These are phyloP conservation scores for Misgurnus mizolepis DNA, from an alignment of 2,113 vertebrate species.

Conservation along the genomic window DNA sequence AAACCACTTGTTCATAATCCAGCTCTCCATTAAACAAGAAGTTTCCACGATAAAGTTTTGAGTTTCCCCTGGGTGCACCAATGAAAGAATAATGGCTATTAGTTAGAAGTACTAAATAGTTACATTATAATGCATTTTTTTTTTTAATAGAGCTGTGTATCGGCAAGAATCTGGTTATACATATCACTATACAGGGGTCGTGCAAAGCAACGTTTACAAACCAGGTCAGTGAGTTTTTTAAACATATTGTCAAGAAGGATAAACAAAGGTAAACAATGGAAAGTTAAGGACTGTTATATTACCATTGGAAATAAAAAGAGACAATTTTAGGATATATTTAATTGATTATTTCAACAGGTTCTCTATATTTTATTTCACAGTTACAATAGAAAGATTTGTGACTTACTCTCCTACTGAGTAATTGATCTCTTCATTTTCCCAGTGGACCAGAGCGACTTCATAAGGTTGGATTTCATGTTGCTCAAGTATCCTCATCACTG, in stretches of 20 bases:
- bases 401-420: conserved; percentile 87
- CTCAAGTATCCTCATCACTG: conserved; percentile 83
- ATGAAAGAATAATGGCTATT: background rate
- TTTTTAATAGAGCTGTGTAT: too few relatives aligned
- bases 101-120: too few relatives aligned
- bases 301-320: background rate
- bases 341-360: background rate
- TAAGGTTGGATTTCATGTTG: conserved; percentile 94
- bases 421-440: conserved; percentile 97
- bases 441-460: conserved; percentile 92
- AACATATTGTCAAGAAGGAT: too few relatives aligned
- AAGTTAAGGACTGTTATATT: background rate
- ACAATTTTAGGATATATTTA: background rate
- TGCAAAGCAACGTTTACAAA: too few relatives aligned
- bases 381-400: background rate
- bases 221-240: too few relatives aligned
- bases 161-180: too few relatives aligned
- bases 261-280: too few relatives aligned
- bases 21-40: conserved; percentile 83
- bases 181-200: too few relatives aligned
- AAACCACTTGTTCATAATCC: conserved; percentile 78
- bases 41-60: conserved; percentile 87
- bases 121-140: too few relatives aligned
- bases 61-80: conserved; percentile 79
- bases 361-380: background rate